Conservation (phyloP, 2,797 vertebrate species). For the Rhabdomys pumilio region DNA sequence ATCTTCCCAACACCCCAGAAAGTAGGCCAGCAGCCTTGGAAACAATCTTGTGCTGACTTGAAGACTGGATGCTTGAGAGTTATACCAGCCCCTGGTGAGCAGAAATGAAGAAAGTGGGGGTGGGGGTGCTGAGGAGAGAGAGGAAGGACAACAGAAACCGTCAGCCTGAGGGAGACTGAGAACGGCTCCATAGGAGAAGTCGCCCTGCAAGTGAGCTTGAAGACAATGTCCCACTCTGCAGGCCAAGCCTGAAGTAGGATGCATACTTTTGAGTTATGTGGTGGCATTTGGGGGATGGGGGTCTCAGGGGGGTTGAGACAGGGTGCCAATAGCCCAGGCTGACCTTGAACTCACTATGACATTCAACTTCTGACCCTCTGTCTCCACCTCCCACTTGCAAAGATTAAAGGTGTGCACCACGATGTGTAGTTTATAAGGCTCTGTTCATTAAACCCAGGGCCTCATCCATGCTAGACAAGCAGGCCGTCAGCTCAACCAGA, state of each 20-base stretch:
- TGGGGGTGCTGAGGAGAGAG: not conserved
- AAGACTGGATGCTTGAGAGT: not conserved
- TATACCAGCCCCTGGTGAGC: not conserved
- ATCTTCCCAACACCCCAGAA: not conserved
- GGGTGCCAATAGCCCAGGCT: not conserved
- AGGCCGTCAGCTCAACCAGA: too few species aligned
- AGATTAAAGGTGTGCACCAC: not conserved
- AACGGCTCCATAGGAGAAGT: not conserved
- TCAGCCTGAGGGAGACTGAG: rapidly evolving
- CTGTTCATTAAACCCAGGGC: not conserved
- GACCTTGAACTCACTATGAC: not conserved
- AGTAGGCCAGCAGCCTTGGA: not conserved
- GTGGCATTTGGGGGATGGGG: too few species aligned
- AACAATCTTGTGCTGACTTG: not conserved
- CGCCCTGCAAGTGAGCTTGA: not conserved
- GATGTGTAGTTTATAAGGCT: not conserved
- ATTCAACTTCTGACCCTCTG: not conserved
- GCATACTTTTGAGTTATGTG: not conserved
- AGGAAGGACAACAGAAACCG: not conserved
- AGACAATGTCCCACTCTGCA: not conserved
- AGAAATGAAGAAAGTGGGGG: not conserved
- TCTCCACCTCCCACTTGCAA: not conserved
- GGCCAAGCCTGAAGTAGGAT: not conserved
- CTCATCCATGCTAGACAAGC: not conserved
- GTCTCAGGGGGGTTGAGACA: not conserved